A percentile compares a stretch with the other conserved stretches of the same genome.
Conservation (phyloP, 2,797 vertebrate genomes). For the Urophycis tenuis region DNA sequence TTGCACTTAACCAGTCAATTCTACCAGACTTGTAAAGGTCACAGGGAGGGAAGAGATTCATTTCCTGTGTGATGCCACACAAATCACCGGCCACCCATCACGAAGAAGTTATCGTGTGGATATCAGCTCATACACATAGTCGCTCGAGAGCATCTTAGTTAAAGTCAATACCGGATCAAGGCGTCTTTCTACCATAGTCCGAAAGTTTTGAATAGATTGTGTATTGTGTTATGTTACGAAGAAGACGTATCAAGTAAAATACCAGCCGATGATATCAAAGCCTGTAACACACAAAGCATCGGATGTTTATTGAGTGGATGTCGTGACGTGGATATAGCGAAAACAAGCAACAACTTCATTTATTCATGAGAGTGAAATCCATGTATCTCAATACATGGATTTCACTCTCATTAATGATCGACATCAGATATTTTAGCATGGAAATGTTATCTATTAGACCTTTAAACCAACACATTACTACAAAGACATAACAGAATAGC, state of each 20-base stretch:
- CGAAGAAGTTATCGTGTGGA: neutral
- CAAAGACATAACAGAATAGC: no score
- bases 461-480: no score
- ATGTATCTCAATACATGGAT: no score
- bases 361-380: no score
- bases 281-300: neutral
- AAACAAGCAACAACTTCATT: neutral
- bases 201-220: neutral
- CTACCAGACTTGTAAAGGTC: conserved; percentile 34
- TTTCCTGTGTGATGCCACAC: conserved; percentile 6
- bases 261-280: neutral
- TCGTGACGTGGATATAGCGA: neutral
- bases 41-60: conserved; percentile 12
- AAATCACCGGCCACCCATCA: conserved; percentile 3
- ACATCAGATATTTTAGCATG: no score
- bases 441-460: no score
- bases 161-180: neutral
- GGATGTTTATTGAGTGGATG: neutral
- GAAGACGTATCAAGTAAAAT: neutral
- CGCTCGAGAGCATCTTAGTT: neutral
- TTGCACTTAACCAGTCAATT: conserved; percentile 2
- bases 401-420: neutral
- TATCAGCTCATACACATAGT: neutral
- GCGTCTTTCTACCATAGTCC: neutral
- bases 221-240: neutral